These are phyloP conservation scores for Pemphigus obesinymphae DNA, from an alignment of 1,140 invertebrate species.

Conservation along the genomic window DNA sequence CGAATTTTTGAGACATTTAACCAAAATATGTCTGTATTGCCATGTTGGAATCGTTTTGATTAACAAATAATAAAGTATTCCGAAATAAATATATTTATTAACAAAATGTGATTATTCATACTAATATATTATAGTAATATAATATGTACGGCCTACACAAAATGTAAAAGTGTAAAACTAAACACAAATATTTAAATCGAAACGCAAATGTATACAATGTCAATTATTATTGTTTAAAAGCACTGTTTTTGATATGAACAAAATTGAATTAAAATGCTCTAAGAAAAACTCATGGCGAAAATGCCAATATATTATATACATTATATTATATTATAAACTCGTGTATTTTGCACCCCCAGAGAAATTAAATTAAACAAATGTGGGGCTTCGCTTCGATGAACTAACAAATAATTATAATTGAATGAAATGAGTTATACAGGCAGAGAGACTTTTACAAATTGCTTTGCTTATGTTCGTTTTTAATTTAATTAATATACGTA, in stretches of 20 bases:
- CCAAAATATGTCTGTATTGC: too few relatives aligned
- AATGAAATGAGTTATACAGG: neutral
- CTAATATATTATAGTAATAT: too few relatives aligned
- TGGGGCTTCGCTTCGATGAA: neutral
- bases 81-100: too few relatives aligned
- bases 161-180: too few relatives aligned
- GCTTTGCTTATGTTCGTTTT: neutral
- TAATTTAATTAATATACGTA: neutral
- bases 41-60: too few relatives aligned
- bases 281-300: neutral
- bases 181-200: neutral
- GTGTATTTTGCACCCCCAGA: neutral
- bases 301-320: neutral
- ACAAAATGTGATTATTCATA: too few relatives aligned
- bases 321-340: too few relatives aligned
- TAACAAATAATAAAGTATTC: too few relatives aligned
- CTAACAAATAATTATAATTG: constrained; percentile 6
- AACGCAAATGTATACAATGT: too few relatives aligned
- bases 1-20: too few relatives aligned
- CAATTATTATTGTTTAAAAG: neutral
- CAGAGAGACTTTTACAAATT: constrained; percentile 13
- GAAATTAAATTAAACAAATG: constrained; percentile 13
- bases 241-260: neutral
- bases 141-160: too few relatives aligned
- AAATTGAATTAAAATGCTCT: neutral